Conservation (phyloP, 1,140 invertebrate species). For the Drosophila sp. region DNA sequence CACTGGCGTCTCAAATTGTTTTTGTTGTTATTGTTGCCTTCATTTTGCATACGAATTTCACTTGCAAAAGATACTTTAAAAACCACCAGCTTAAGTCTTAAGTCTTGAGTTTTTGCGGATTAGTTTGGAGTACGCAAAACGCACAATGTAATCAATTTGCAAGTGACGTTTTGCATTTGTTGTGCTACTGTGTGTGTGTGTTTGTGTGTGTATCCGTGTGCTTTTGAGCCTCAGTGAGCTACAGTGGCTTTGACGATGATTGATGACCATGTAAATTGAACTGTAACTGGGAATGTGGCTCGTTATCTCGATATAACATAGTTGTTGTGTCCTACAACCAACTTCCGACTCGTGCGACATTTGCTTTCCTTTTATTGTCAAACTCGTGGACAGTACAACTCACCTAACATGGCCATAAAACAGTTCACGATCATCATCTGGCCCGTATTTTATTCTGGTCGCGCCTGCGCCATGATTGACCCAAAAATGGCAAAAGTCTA, state of each 20-base stretch:
- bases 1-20: conserved; percentile 45
- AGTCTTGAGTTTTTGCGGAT: conserved; percentile 56
- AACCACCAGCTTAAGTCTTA: conserved; percentile 48
- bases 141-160: conserved; percentile 75
- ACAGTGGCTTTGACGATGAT: conserved; percentile 41
- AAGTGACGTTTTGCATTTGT: conserved; percentile 45
- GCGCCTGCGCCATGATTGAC: conserved; percentile 33
- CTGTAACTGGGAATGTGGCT: conserved; percentile 36
- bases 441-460: conserved; percentile 4
- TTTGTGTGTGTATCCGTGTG: background rate
- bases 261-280: conserved; percentile 57
- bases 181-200: conserved; percentile 7
- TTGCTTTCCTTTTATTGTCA: conserved; percentile 13
- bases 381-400: conserved; percentile 23
- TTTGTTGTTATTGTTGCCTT: conserved; percentile 27
- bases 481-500: conserved; percentile 52
- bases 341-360: conserved; percentile 53
- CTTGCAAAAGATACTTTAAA: conserved; percentile 27
- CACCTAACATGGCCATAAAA: conserved; percentile 25
- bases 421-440: conserved; percentile 24
- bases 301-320: conserved; percentile 23
- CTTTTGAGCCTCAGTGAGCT: conserved; percentile 16
- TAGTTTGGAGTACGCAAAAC: conserved; percentile 39
- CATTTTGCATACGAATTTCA: conserved; percentile 36
- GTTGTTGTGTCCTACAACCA: conserved; percentile 4